These are phyloP conservation scores for Pristiophorus japonicus DNA, from an alignment of 2,113 vertebrate species.

Conservation along the genomic window DNA sequence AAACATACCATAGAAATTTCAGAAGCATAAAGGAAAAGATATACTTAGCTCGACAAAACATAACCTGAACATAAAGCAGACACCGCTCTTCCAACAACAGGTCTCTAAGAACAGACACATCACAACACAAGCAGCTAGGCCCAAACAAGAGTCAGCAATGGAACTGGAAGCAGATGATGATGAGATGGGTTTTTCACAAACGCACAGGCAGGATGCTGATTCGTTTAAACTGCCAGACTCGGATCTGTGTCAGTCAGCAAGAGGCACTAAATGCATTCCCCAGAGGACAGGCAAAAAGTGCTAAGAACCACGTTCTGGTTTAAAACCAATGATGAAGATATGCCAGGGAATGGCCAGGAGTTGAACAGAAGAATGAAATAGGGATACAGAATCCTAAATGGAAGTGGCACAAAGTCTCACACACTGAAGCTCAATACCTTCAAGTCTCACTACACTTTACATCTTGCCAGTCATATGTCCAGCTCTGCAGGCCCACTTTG, in stretches of 20 bases:
- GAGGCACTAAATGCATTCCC: not conserved
- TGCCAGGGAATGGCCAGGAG: not conserved
- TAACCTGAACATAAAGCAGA: too few relatives aligned
- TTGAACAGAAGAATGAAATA: not conserved
- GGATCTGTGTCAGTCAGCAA: not conserved
- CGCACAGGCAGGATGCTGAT: not conserved
- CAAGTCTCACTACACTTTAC: not conserved
- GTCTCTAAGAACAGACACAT: too few relatives aligned
- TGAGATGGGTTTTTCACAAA: not conserved
- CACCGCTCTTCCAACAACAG: too few relatives aligned
- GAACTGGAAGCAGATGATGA: too few relatives aligned
- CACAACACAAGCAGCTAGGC: too few relatives aligned
- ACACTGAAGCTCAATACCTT: not conserved
- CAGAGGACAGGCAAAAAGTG: not conserved
- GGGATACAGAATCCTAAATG: not conserved
- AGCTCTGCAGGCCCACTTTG: not conserved
- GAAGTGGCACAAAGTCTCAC: not conserved
- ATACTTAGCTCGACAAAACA: too few relatives aligned
- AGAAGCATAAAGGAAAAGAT: too few relatives aligned
- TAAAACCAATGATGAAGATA: not conserved
- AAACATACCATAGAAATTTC: too few relatives aligned
- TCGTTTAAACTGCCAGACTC: not conserved
- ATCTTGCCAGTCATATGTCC: not conserved
- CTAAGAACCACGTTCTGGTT: not conserved
- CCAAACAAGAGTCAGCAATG: too few relatives aligned